Evolutionary conservation across 2,888 invertebrate genomes (phyloP).

Genomic region (Erebia palarica): DNA sequence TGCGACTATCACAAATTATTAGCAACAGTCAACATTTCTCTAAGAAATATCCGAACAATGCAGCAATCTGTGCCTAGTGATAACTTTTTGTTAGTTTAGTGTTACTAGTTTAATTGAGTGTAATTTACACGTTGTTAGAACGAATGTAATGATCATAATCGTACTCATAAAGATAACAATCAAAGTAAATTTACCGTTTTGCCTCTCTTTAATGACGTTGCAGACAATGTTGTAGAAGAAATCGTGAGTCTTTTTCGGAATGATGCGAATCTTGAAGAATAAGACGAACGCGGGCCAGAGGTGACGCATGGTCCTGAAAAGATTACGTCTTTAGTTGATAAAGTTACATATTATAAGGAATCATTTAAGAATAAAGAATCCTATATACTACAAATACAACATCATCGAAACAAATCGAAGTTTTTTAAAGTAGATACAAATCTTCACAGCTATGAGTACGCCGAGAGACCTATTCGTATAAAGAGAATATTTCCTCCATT

Average conservation of each 20-base stretch:
- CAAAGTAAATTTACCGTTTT: conserved; percentile 56
- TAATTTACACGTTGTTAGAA: background rate
- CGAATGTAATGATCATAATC: background rate
- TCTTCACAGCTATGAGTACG: no score
- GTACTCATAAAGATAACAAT: background rate
- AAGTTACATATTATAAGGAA: no score
- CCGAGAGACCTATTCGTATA: no score
- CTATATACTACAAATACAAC: no score
- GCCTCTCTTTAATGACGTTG: conserved; percentile 66
- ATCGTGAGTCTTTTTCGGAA: conserved; percentile 75
- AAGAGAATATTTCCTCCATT: no score
- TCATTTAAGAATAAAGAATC: no score
- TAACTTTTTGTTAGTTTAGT: background rate
- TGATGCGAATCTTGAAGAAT: conserved; percentile 74
- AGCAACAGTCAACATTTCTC: background rate
- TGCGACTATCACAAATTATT: no score
- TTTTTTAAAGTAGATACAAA: no score
- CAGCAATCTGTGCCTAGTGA: background rate
- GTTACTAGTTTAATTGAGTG: background rate
- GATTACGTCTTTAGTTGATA: background rate
- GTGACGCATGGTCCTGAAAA: conserved; percentile 74
- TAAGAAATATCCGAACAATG: background rate
- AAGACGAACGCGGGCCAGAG: conserved; percentile 77
- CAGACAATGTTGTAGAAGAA: conserved; percentile 75
- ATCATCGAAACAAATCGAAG: no score